These are phyloP conservation scores for Athene cunicularia DNA, from an alignment of 2,113 vertebrate species.

Conservation along the genomic window DNA sequence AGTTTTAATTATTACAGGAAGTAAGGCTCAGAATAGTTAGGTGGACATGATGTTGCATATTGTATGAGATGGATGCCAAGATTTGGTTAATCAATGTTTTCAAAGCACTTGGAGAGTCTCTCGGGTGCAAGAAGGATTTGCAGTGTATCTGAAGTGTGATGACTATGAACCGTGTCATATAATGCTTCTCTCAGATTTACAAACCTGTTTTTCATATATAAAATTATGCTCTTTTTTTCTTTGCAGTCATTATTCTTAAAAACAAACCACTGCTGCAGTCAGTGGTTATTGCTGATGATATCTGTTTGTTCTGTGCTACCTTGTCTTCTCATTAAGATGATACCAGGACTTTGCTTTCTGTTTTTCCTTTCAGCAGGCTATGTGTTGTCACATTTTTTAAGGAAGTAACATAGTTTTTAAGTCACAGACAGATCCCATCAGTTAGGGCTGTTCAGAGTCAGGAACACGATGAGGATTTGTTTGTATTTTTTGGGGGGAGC, in stretches of 20 bases:
- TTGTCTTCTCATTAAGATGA: not conserved
- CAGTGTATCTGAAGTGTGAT: not conserved
- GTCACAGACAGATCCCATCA: not conserved
- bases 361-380: not conserved
- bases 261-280: not conserved
- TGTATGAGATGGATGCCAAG: not conserved
- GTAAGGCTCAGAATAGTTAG: not conserved
- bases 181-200: not conserved
- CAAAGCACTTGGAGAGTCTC: not conserved
- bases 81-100: not conserved
- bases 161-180: not conserved
- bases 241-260: not conserved
- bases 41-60: not conserved
- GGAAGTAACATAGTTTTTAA: not conserved
- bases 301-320: not conserved
- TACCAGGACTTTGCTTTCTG: not conserved
- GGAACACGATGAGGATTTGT: not conserved
- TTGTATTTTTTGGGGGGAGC: not conserved
- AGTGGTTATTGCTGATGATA: constrained; percentile 12
- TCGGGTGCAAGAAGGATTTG: not conserved
- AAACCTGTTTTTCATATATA: not conserved
- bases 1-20: not conserved
- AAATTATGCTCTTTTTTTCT: not conserved
- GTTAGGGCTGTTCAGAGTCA: not conserved
- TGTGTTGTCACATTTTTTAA: not conserved